Base-by-base conservation (phyloP, 2,113 vertebrate genomes). In the Euleptes europaea region DNA sequence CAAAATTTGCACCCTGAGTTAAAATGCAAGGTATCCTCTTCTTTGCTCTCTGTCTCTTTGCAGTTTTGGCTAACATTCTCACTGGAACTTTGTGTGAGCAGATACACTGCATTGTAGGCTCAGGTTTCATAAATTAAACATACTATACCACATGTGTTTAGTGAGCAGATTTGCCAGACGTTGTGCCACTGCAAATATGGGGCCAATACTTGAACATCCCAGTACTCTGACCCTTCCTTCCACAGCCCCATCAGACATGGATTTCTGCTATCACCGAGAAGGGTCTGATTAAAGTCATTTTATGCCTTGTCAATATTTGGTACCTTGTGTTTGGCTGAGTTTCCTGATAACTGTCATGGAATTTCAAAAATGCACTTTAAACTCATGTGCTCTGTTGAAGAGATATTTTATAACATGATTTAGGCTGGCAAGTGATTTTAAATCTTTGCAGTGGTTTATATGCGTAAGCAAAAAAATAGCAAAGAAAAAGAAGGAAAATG, bases 271-370 rank as follows among this genome's bases (percentile, higher is more conserved):
- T 57, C 78, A 40, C 21, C 49, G 33, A 14, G 84, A 78, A 15
- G 83, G 7, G 1, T 28, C 28, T 89, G 54, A 72, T 44, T 51
- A 84, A 77, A 65, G 33, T 35, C 86, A 57, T 31, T 19, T 73
- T 28, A 74, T 80, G 88, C 86, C 84, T 72, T 14, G 72, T 74
- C 76, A 57, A 89, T 90, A 88, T 85, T 67, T 81, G 79, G 49
- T 78, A 89, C 78, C 74, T 88, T 90, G 87, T 67, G 77, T n/a
- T 91, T 85, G 82, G 60, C 83, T 79, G 47, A 71, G 85, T 86
- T 83, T 86, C 57, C 35, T 88, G 88, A 92, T 88, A 92, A 14
- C 44, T 89, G 80, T 90, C 87, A 89, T 88, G 86, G 89, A 93
- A 87, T 79, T 75, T 91, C 86, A 90, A 84, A 87, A 90, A 89